Evolutionary conservation across 2,888 invertebrate species (phyloP).

Genomic region (Penaeus monodon): DNA sequence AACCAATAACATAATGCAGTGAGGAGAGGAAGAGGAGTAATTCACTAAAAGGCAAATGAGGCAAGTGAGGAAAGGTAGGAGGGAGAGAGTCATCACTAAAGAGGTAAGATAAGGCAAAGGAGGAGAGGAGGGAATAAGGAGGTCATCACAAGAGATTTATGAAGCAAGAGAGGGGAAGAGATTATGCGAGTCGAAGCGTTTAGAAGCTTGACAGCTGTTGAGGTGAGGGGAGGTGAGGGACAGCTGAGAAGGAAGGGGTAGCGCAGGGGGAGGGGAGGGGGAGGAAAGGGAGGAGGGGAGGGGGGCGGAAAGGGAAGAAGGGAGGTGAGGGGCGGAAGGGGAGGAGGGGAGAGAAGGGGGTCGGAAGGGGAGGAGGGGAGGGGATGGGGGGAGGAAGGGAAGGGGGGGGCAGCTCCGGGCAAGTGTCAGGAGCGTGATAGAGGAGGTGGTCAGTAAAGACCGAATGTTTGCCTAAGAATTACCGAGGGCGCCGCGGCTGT

Average conservation of each 20-base stretch:
- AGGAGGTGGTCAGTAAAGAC: conserved; percentile 57
- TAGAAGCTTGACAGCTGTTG: too few species aligned
- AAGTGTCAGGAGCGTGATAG: conserved; percentile 48
- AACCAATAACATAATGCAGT: too few species aligned
- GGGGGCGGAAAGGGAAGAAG: neutral
- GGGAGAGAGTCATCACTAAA: too few species aligned
- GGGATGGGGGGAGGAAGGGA: neutral
- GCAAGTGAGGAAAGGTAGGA: too few species aligned
- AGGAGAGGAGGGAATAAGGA: too few species aligned
- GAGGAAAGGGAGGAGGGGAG: neutral
- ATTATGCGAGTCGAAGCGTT: too few species aligned
- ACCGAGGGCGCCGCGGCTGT: conserved; percentile 49
- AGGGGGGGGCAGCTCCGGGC: neutral
- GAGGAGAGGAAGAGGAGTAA: too few species aligned
- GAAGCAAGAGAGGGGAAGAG: too few species aligned
- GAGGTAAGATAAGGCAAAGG: too few species aligned
- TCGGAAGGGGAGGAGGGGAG: neutral
- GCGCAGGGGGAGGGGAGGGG: neutral
- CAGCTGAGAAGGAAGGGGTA: neutral
- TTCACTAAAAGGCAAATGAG: too few species aligned
- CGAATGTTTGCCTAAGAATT: conserved; percentile 52
- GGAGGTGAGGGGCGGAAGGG: neutral
- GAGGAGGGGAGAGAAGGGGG: neutral
- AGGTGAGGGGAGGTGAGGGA: too few species aligned
- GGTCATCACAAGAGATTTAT: too few species aligned